Evolutionary conservation across 2,888 invertebrate genomes (phyloP), one percentile per base, ranked within the genome.

Genomic region (Eupithecia vulgata): DNA sequence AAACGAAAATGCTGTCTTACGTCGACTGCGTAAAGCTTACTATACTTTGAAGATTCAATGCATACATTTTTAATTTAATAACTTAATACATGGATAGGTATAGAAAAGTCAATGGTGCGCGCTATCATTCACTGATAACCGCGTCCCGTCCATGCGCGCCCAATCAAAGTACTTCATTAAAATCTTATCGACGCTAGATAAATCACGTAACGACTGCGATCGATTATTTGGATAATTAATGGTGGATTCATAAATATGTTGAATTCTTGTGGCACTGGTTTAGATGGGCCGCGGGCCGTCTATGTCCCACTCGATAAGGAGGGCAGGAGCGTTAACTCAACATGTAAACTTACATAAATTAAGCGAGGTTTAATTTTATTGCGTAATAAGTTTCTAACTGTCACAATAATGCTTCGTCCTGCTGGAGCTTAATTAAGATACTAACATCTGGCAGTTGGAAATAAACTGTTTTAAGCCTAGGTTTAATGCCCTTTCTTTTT

Each of bases 81-180:
- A 94, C 92, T 93, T 91, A 91, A 93, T 94, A 92, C 87, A 84
- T 84, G 80, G 87, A 90, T 93, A 91, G 91, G 90, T 91, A 91
- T 90, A 89, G 90, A 90, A 88, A 68, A 92, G 89, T 88, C 88
- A 90, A 85, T 88, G 92, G 89, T 87, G 91, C 89, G 85, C 88
- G 89, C 88, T 93, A 92, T 92, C 93, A 87, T 79, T 76, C 80
- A 81, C 83, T 87, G 93, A 94, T 93, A 93, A 92, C 89, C 82
- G 79, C 87, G 89, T 88, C 90, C 86, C 70, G 91, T 91, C 90
- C 89, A 83, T 90, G 93, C 87, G 90, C 90, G 86, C 92, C 93
- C 93, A 94, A 94, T 94, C 94, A 94, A 92, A 93, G 94, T 93
- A 93, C 94, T 94, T 94, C 94, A 94, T 94, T 94, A 94, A 94